Conservation (phyloP, 2,888 invertebrate species). For the Lamproptera curius region DNA sequence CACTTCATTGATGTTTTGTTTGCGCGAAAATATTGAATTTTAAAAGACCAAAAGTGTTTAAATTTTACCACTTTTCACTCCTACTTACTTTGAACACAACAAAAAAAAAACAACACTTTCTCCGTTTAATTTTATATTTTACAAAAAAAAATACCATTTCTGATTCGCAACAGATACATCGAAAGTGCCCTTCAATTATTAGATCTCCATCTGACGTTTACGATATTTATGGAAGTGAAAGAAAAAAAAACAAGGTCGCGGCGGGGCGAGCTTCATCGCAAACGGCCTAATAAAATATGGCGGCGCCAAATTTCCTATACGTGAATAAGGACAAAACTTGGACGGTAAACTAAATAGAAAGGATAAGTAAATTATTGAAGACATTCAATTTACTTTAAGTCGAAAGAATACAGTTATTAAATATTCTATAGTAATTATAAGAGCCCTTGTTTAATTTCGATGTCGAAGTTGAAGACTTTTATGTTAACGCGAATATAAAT, state of each 20-base stretch:
- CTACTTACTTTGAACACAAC: too few relatives aligned
- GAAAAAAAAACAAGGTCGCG: constrained; percentile 22
- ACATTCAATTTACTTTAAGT: background rate
- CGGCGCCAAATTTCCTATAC: constrained; percentile 17
- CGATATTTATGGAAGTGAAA: constrained; percentile 17
- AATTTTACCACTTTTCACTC: too few relatives aligned
- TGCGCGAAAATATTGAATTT: too few relatives aligned
- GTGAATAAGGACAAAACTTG: constrained; percentile 12
- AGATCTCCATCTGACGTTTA: constrained; percentile 14
- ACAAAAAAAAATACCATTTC: too few relatives aligned
- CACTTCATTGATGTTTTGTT: too few relatives aligned
- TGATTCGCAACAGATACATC: background rate
- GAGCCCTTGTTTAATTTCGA: too few relatives aligned
- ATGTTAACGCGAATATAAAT: too few relatives aligned
- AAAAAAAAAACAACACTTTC: too few relatives aligned
- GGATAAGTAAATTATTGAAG: constrained; percentile 1
- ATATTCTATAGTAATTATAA: too few relatives aligned
- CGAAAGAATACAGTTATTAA: background rate
- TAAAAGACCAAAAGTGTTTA: too few relatives aligned
- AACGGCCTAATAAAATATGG: constrained; percentile 17
- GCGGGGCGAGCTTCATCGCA: constrained; percentile 19
- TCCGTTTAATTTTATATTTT: too few relatives aligned
- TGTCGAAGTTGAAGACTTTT: too few relatives aligned
- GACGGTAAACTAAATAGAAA: constrained; percentile 11
- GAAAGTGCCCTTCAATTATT: constrained; percentile 1